Conservation (phyloP, 30 jellyfish, hydroid and myxozoan species). For the Catostylus mosaicus region DNA sequence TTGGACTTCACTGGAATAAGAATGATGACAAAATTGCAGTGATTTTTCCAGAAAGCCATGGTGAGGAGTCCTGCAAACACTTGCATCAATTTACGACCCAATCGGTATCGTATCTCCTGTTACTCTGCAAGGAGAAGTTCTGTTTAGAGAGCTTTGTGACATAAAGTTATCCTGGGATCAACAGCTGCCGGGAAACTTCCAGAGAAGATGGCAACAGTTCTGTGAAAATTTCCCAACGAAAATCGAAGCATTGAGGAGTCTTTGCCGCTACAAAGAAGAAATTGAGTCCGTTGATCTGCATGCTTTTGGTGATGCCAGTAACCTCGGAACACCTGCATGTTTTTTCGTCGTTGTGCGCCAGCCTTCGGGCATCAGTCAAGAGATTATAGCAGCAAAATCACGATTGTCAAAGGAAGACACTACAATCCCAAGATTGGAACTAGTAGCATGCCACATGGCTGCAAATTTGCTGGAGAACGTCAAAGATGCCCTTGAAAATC, state of each 20-base stretch:
- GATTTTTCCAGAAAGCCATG: conserved; percentile 29
- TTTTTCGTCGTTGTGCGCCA: conserved; percentile 63
- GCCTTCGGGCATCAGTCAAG: conserved; percentile 28
- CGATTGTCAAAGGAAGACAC: conserved; percentile 58
- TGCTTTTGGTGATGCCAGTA: conserved; percentile 85
- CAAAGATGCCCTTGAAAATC: conserved; percentile 29
- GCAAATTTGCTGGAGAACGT: conserved; percentile 58
- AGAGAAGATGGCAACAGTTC: conserved; percentile 48
- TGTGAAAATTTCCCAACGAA: conserved; percentile 19
- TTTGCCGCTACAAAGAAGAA: conserved; percentile 11
- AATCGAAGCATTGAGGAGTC: conserved; percentile 34
- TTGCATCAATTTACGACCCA: conserved; percentile 75
- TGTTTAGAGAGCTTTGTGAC: conserved; percentile 59
- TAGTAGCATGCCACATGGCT: conserved; percentile 75
- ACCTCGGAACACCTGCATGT: conserved; percentile 49
- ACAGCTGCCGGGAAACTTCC: conserved; percentile 32
- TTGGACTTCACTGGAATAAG: conserved; percentile 66
- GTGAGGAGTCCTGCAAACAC: conserved; percentile 38
- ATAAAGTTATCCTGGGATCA: conserved; percentile 47
- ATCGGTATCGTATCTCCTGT: conserved; percentile 59
- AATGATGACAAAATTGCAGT: conserved; percentile 28
- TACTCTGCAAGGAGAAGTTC: conserved; percentile 35
- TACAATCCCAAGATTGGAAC: conserved; percentile 81
- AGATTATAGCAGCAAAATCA: conserved; percentile 56
- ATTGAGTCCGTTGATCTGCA: conserved; percentile 47